Base-by-base conservation (phyloP, 2,113 vertebrate species). In the Protomyctophum bolini region DNA sequence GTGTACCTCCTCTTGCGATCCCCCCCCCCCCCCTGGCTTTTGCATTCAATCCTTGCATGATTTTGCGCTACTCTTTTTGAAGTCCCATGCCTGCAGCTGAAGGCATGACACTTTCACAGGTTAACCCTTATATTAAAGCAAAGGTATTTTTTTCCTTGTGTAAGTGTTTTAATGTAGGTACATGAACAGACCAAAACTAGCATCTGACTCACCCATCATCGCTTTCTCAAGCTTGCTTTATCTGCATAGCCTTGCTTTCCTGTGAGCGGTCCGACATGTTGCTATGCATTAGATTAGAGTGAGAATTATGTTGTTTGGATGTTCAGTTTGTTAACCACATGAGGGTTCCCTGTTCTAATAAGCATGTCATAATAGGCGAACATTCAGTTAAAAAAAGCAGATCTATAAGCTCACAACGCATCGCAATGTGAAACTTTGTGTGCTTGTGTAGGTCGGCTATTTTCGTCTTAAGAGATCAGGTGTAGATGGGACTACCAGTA, bases 11-110 rank as follows among this genome's bases (percentile, higher is more conserved):
- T 10, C 71, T 48, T 64, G 21, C 58, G 61, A 29, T 48, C 48
- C 46, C 52, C 15, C 62, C 50, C 29, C 62, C 7, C 15, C 28
- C 52, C 29, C 71, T 52, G 48, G 41, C 47, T 60, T 51, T 47
- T 58, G n/a, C 65, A 8, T 50, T 50, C 10, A 79, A 66, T 60
- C 33, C 69, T 54, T 83, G 75, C 83, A 82, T 76, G 76, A 15
- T 45, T 62, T 57, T 15, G 60, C 58, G 66, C 45, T 59, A 49
- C 49, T 56, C 14, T 11, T 64, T 59, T 70, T 33, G 47, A 72
- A 48, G 28, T 66, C 28, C 63, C 10, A 7, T 55, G 21, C 66
- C 70, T 71, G 8, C 56, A 60, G 56, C 59, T 68, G 47, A 68
- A 50, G 68, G 64, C 68, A 66, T 71, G 51, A 60, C 58, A 41